Base-by-base conservation (phyloP, 2,888 invertebrate genomes). In the Lissonota sp. region DNA sequence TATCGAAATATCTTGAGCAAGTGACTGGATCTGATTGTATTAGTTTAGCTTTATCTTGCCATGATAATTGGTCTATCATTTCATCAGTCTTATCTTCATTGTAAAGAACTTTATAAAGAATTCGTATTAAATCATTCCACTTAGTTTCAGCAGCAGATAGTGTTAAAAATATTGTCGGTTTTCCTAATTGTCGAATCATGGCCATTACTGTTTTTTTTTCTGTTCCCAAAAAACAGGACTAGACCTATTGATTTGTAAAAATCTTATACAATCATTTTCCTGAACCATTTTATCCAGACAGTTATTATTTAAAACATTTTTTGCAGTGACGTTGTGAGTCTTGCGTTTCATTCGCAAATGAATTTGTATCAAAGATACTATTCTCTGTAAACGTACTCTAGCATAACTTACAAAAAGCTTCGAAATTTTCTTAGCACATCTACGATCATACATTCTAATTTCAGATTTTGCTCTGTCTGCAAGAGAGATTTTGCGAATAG, bases 101-200 rank as follows among this genome's bases (percentile, higher is more conserved):
- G n/a, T n/a, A n/a, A n/a, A n/a, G n/a, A n/a, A n/a, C n/a, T n/a
- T n/a, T n/a, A n/a, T n/a, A n/a, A n/a, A n/a, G n/a, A n/a, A n/a
- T 78, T 42, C 71, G 66, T 46, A 83, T 49, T 62, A 85, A 82
- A 46, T 82, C 80, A 12, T 44, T 12, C 79, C 75, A 82, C 39
- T 69, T 74, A 10, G 46, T 79, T 78, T 84, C 83, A n/a, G 79
- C 67, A 51, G 79, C 75, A 10, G 76, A 83, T 8, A 83, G 5
- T 44, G 84, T 84, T 44, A 84, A 62, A 72, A 85, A 83, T 46
- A 84, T 58, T 5, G 69, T 69, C 7, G 82, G 82, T 63, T 62
- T 53, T 49, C 84, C 82, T 44, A 80, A 55, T 71, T 85, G 83
- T 37, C 79, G 58, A n/a, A 84, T 78, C 85, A 84, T 84, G 10